phyloP scores from a whole-genome alignment of 2,888 invertebrate species.

The Marasmarcha lunaedactyla region DNA sequence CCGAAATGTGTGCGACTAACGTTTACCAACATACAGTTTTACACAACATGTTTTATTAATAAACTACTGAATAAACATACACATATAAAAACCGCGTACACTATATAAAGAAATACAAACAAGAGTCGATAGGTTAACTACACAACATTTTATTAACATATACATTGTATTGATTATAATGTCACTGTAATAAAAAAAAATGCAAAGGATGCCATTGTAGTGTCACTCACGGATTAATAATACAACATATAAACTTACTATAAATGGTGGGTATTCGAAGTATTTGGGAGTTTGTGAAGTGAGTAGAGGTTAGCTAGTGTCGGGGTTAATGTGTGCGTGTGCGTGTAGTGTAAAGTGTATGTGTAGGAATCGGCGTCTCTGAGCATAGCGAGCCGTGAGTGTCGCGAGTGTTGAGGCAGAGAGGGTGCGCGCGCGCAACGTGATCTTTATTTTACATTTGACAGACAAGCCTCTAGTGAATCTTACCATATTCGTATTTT shows the following conservation, averaged over 20 bases:
- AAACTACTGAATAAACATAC: constrained; percentile 69
- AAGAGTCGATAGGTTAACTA: constrained; percentile 65
- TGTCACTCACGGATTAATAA: constrained; percentile 26
- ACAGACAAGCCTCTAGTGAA: constrained; percentile 65
- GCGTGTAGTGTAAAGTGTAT: not conserved
- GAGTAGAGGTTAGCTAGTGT: not conserved
- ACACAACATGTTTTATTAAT: constrained; percentile 58
- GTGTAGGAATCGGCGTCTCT: no score
- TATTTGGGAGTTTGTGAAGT: constrained; percentile 4
- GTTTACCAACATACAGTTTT: constrained; percentile 65
- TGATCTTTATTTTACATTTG: constrained; percentile 35
- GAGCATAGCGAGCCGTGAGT: constrained; percentile 6
- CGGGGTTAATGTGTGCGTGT: not conserved
- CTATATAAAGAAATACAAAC: constrained; percentile 68
- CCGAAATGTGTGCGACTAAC: constrained; percentile 26
- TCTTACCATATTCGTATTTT: constrained; percentile 70
- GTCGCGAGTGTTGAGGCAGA: constrained; percentile 6
- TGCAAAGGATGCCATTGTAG: constrained; percentile 34
- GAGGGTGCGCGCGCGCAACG: constrained; percentile 20
- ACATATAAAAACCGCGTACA: constrained; percentile 70
- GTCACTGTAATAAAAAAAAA: constrained; percentile 46
- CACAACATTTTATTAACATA: constrained; percentile 64
- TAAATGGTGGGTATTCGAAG: constrained; percentile 4
- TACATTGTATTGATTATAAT: constrained; percentile 55
- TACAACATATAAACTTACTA: constrained; percentile 12